Percentiles rank a stretch among this genome's conserved stretches.
phyloP scores from a whole-genome alignment of 2,797 vertebrate genomes.

The Hyperoplus immaculatus region DNA sequence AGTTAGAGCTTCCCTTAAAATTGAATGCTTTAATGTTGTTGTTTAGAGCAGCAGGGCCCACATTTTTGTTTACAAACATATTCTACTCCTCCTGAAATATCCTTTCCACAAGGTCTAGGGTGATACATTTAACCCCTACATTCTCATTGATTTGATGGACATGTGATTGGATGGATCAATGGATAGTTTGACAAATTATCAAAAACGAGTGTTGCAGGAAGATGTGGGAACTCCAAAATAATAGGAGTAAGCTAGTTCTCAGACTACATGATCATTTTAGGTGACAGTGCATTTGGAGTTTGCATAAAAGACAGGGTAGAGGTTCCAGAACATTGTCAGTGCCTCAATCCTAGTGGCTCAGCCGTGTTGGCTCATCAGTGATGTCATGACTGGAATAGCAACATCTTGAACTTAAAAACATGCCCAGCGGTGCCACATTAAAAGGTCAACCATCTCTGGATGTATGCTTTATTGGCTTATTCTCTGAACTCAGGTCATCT shows the following conservation, averaged over 20 bases:
- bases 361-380: constrained; percentile 52
- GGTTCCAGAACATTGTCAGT: constrained; percentile 11
- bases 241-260: not conserved
- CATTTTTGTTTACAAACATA: too few relatives aligned
- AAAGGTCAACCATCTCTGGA: constrained; percentile 56
- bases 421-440: constrained; percentile 43
- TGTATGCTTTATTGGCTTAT: constrained; percentile 34
- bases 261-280: not conserved
- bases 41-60: too few relatives aligned
- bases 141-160: not conserved
- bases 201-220: not conserved
- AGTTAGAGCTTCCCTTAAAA: too few relatives aligned
- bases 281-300: constrained; percentile 8
- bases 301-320: not conserved
- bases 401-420: constrained; percentile 52
- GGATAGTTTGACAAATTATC: not conserved
- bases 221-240: not conserved
- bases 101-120: too few relatives aligned
- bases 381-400: constrained; percentile 56
- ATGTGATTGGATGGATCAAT: not conserved
- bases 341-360: constrained; percentile 29
- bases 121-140: not conserved
- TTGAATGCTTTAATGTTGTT: too few relatives aligned
- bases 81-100: too few relatives aligned
- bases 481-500: constrained; percentile 37